phyloP scores from a whole-genome alignment of 2,888 invertebrate species.

The Tridacna crocea region DNA sequence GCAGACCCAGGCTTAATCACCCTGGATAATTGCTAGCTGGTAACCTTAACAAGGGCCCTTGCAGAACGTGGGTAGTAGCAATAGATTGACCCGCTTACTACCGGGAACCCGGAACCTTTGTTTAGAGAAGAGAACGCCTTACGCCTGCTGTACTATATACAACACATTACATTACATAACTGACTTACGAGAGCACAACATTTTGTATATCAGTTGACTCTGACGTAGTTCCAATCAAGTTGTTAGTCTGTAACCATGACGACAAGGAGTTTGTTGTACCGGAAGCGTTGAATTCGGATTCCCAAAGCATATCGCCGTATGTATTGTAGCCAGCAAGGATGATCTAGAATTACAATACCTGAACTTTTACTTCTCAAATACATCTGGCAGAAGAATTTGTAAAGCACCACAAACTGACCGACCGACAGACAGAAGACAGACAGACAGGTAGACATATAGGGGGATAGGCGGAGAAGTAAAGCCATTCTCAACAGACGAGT shows the following conservation, averaged over 20 bases:
- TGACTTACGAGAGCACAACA: conserved; percentile 2
- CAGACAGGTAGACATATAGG: too few species aligned
- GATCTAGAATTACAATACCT: too few species aligned
- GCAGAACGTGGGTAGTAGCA: background rate
- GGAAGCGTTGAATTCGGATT: conserved; percentile 47
- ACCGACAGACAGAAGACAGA: too few species aligned
- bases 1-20: too few species aligned
- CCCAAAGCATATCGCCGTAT: conserved; percentile 45
- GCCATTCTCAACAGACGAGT: too few species aligned
- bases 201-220: background rate
- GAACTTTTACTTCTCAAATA: too few species aligned
- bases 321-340: conserved; percentile 34
- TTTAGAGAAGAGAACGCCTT: background rate
- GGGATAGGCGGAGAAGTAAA: too few species aligned
- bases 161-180: too few species aligned
- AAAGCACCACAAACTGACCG: too few species aligned
- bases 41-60: background rate
- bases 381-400: too few species aligned
- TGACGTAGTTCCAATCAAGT: conserved; percentile 12
- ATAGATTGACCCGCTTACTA: background rate
- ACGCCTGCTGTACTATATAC: background rate
- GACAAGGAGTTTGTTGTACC: background rate
- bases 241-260: conserved; percentile 24
- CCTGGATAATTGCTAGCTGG: background rate
- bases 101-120: background rate